These are phyloP conservation scores for Peromyscus nudipes DNA, from an alignment of 2,797 vertebrate species.

Conservation along the genomic window DNA sequence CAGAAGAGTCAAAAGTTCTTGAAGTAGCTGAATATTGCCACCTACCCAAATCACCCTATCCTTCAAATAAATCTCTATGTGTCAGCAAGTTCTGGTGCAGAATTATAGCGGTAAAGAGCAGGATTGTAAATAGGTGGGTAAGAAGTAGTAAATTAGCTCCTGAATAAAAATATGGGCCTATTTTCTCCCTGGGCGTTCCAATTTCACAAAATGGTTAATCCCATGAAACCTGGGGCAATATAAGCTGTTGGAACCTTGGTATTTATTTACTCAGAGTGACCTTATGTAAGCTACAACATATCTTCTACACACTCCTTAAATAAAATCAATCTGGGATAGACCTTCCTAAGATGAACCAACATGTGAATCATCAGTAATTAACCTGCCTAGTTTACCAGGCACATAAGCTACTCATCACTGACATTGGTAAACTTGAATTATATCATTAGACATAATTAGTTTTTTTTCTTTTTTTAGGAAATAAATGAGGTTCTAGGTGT, in stretches of 20 bases:
- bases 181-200: not conserved
- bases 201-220: not conserved
- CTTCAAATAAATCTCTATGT: not conserved
- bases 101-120: not conserved
- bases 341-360: too few relatives aligned
- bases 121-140: fast-evolving
- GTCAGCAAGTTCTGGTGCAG: not conserved
- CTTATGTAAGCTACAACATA: not conserved
- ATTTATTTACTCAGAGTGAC: not conserved
- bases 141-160: not conserved
- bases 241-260: too few relatives aligned
- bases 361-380: too few relatives aligned
- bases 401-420: not conserved
- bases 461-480: not conserved
- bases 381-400: too few relatives aligned
- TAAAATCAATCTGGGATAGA: not conserved
- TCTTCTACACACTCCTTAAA: not conserved
- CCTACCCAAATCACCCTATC: not conserved
- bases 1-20: not conserved
- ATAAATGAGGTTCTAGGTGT: not conserved
- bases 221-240: not conserved
- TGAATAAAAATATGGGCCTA: not conserved
- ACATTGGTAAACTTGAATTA: not conserved
- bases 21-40: not conserved
- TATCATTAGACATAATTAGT: not conserved